phyloP scores from a whole-genome alignment of 1,140 invertebrate species.

The Drosophila mayri region DNA sequence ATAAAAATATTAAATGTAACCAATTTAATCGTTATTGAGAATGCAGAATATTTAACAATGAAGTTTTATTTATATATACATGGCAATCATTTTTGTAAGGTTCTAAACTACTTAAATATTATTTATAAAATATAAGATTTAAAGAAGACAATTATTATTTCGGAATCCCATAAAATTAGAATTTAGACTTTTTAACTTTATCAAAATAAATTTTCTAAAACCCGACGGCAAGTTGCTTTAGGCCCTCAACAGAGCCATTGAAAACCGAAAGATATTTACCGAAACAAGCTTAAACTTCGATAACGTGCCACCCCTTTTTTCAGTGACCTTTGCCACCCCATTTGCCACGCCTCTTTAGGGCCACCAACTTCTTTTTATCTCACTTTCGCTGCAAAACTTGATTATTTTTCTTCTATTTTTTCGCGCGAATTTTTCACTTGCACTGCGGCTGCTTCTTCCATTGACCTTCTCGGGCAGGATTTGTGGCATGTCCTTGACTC shows the following conservation, averaged over 20 bases:
- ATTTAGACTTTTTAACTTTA: neutral
- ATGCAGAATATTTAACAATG: no score
- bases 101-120: no score
- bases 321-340: conserved; percentile 6
- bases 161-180: neutral
- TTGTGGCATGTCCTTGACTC: conserved; percentile 79
- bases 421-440: conserved; percentile 62
- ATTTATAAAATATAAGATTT: no score
- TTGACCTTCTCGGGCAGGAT: conserved; percentile 55
- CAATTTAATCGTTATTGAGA: no score
- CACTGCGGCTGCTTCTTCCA: conserved; percentile 58
- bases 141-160: no score
- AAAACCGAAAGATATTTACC: conserved; percentile 13
- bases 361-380: conserved; percentile 59
- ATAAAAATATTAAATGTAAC: no score
- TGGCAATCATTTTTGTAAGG: no score
- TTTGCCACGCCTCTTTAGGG: neutral
- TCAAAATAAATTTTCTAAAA: neutral
- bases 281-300: conserved; percentile 21
- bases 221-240: conserved; percentile 29
- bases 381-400: conserved; percentile 74
- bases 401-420: conserved; percentile 61
- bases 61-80: no score
- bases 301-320: conserved; percentile 9
- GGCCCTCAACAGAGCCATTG: neutral